phyloP scores from a whole-genome alignment of 2,797 vertebrate species.

The Bovichtus variegatus region DNA sequence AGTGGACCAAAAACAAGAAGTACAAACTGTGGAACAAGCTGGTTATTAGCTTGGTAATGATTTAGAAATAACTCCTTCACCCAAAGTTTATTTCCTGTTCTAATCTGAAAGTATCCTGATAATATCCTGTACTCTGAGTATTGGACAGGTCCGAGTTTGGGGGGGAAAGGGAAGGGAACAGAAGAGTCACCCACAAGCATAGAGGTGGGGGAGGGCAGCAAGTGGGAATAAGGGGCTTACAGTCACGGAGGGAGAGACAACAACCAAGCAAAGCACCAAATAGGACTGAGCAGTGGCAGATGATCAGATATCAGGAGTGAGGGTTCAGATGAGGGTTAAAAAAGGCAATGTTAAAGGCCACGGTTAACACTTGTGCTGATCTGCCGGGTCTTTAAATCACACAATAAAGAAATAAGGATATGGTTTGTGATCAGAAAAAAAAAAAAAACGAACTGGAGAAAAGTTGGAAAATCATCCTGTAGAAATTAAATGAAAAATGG shows the following conservation, averaged over 20 bases:
- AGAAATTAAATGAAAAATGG: not conserved
- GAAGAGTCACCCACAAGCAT: not conserved
- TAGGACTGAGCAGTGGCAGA: constrained; percentile 24
- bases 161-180: not conserved
- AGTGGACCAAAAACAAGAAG: no score
- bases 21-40: no score
- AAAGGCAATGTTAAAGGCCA: not conserved
- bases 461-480: not conserved
- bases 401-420: not conserved
- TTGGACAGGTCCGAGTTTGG: not conserved
- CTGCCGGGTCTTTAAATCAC: not conserved
- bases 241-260: constrained; percentile 24
- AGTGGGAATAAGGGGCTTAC: constrained; percentile 56
- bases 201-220: constrained; percentile 32
- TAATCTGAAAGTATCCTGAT: not conserved
- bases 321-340: constrained; percentile 26
- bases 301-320: constrained; percentile 25
- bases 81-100: no score
- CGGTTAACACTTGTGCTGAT: not conserved
- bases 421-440: not conserved
- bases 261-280: constrained; percentile 38
- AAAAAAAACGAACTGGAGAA: not conserved
- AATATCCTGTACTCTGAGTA: not conserved
- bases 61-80: no score
- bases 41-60: no score